These are phyloP conservation scores for Oryzaephilus surinamensis DNA, from an alignment of 1,140 invertebrate species.

Conservation along the genomic window DNA sequence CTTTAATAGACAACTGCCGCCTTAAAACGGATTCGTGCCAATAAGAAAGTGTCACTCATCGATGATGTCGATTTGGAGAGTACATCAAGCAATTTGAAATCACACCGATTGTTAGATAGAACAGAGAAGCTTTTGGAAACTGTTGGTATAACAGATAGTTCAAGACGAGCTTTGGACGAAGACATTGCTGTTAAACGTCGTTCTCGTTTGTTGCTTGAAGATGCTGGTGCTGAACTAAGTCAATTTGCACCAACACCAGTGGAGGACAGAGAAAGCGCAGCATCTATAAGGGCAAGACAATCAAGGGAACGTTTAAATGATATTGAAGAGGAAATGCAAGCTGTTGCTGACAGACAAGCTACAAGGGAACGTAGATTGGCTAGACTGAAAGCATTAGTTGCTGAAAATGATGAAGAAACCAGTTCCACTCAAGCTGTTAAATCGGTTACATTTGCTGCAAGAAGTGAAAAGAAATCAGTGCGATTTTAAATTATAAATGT, in stretches of 20 bases:
- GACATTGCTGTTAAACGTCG: slow-evolving; percentile 32
- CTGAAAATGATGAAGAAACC: slow-evolving; percentile 37
- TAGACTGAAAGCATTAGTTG: slow-evolving; percentile 44
- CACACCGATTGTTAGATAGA: slow-evolving; percentile 39
- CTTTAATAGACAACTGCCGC: slow-evolving; percentile 30
- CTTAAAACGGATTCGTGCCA: slow-evolving; percentile 38
- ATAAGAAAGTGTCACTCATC: slow-evolving; percentile 42
- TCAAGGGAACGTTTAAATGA: slow-evolving; percentile 44
- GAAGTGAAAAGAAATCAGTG: too few relatives aligned
- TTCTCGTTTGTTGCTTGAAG: slow-evolving; percentile 35
- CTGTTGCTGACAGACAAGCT: slow-evolving; percentile 43
- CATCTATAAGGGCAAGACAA: slow-evolving; percentile 30
- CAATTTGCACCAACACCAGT: slow-evolving; percentile 43
- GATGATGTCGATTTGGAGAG: slow-evolving; percentile 47
- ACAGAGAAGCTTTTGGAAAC: slow-evolving; percentile 48
- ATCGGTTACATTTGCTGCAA: slow-evolving; percentile 3
- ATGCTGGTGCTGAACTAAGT: slow-evolving; percentile 34
- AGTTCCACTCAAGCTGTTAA: slow-evolving; percentile 12
- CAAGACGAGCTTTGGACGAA: slow-evolving; percentile 36
- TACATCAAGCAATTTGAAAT: slow-evolving; percentile 42
- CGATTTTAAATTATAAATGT: too few relatives aligned
- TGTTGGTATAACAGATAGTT: slow-evolving; percentile 41
- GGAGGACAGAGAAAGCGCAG: slow-evolving; percentile 18
- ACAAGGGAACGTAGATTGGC: slow-evolving; percentile 46
- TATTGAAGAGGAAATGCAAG: slow-evolving; percentile 50